Base-by-base conservation (phyloP, 2,113 vertebrate species). In the Tachysurus fulvidraco region DNA sequence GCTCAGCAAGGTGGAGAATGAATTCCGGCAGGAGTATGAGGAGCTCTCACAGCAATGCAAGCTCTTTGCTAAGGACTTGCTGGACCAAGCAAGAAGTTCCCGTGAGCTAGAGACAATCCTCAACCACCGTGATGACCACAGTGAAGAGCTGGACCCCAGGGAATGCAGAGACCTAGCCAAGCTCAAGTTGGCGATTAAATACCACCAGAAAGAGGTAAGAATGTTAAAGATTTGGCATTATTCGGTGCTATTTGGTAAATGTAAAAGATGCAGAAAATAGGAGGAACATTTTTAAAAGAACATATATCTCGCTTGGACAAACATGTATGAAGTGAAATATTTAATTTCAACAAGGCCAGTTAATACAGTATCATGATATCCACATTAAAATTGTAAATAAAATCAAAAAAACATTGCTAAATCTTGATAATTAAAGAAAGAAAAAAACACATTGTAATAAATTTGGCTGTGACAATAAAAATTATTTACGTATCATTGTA, bases 11-110 rank as follows among this genome's bases (percentile, higher is more conserved):
- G 98, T 99, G 93, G 98, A 99, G 88, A 99, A 99, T 0, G 98
- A 99, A 91, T 99, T 99, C 90, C 97, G 98, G 85, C 97, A 98
- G 78, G 98, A 99, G 52, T 99, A 99, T n/a, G 98, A 99, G 84
- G 98, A 99, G 91, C 95, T 99, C 19, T 99, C 98, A 0, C 98
- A 99, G 92, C 98, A 99, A 90, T 99, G 98, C 91, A 99, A 99
- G 46, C 96, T 95, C 11, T 99, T 99, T 71, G 98, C 98, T 87
- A 99, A 99, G 92, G 98, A 99, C 90, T 96, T 99, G 25, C 94
- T 99, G 93, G 98, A 99, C 91, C 98, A 99, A 90, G 98, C 98
- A 5, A 93, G 97, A 79, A 99, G 98, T 44, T 98, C 98, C 7
- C 92, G 97, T 84, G 98, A 99, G 92, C 86, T 99, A 89, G 98